Evolutionary conservation across 1,140 invertebrate species (phyloP).

Genomic region (Aphelenchoides besseyi): DNA sequence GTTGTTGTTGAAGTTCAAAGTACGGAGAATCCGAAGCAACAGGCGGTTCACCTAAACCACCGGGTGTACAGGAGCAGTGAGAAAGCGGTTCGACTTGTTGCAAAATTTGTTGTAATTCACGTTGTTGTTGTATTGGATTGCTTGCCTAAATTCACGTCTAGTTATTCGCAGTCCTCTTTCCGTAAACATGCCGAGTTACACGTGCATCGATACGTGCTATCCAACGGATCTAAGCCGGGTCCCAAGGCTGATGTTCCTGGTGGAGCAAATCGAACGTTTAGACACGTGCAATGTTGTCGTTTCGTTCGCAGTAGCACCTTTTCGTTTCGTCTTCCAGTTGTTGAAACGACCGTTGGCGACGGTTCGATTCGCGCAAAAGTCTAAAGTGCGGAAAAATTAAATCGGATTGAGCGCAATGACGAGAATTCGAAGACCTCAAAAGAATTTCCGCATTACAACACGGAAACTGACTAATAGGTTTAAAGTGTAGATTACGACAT

Average conservation of each 20-base stretch:
- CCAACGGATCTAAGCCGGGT: constrained; percentile 18
- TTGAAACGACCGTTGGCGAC: no score
- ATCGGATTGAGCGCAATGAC: no score
- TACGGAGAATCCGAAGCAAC: background rate
- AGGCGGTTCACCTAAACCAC: constrained; percentile 2
- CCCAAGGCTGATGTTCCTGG: background rate
- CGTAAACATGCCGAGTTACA: constrained; percentile 19
- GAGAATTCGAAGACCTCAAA: no score
- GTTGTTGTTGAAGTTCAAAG: constrained; percentile 20
- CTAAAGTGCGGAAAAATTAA: no score
- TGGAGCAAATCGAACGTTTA: constrained; percentile 15
- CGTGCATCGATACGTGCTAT: constrained; percentile 28
- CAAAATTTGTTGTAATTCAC: constrained; percentile 24
- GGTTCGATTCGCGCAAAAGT: no score
- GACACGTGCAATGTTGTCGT: constrained; percentile 28
- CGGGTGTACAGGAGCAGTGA: constrained; percentile 10
- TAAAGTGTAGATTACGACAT: no score
- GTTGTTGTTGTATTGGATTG: constrained; percentile 23
- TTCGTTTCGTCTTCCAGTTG: no score
- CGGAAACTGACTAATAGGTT: no score
- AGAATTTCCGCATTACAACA: no score
- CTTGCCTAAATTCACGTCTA: constrained; percentile 12
- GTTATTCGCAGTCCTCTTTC: background rate
- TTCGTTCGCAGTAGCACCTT: constrained; percentile 25
- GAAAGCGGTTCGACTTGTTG: constrained; percentile 29